A percentile compares a stretch with the other conserved stretches of the same genome.
Conservation (phyloP, 2,888 invertebrate species). For the Yponomeuta malinellus region DNA sequence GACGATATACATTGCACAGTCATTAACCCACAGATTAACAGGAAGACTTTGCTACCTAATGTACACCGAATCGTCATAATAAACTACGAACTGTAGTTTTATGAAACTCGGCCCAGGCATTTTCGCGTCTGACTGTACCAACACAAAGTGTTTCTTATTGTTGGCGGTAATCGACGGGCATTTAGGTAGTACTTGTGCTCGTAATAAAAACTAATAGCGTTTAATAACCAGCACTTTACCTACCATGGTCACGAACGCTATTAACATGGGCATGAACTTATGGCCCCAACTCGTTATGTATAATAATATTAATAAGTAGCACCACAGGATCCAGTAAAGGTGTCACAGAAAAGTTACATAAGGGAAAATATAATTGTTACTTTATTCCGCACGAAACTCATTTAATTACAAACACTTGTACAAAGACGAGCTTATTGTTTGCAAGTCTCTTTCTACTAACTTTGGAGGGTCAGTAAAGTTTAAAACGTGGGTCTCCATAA, state of each 20-base stretch:
- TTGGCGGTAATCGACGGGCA: background rate
- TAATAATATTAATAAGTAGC: background rate
- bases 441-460: no score
- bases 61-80: background rate
- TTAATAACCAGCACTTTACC: background rate
- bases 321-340: no score
- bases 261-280: background rate
- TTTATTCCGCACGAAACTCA: no score
- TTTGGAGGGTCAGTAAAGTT: no score
- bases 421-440: no score
- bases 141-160: background rate
- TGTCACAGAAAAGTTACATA: no score
- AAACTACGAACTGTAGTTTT: background rate
- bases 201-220: background rate
- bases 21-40: no score
- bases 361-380: no score
- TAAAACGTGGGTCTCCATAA: no score
- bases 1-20: no score
- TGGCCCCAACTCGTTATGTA: background rate
- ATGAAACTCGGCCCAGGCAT: background rate
- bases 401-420: no score
- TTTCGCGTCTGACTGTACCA: background rate
- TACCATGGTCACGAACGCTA: background rate
- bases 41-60: no score
- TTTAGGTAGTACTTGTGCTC: background rate